Evolutionary conservation across 2,113 vertebrate species (phyloP), one percentile per base, ranked within the genome.

Genomic region (Tachysurus vachellii): DNA sequence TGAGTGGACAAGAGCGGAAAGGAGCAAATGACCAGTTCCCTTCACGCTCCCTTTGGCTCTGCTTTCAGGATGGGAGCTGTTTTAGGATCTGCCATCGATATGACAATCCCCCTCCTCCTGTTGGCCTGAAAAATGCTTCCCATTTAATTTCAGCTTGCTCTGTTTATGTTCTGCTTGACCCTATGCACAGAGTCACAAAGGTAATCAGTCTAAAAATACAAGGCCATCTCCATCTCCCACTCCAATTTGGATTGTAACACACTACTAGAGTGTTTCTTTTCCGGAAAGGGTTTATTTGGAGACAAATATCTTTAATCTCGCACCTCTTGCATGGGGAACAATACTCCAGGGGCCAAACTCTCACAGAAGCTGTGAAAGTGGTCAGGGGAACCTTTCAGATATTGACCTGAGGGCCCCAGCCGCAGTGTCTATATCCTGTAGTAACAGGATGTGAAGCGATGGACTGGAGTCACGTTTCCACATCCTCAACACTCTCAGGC

Each of bases 401-500:
- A 59, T 76, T 91, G 31, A 91, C 88, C 86, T 89, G 85, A 91
- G 92, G 90, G 93, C 91, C 81, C 90, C 83, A 92, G 86, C 88
- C 88, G 66, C 92, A 92, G 93, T 89, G 93, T 94, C 93, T 94
- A 91, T 91, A 91, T 95, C 95, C 93, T 95, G 87, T 93, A 93
- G 92, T 95, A 90, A 92, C 94, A 95, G 92, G 91, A 96, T 94
- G 91, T 89, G 10, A 94, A 89, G 92, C 92, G 89, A 91, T 92
- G 93, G 91, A 85, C 91, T 92, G 82, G 88, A 95, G 94, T 94
- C 94, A 92, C 92, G 88, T 93, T 90, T 94, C 91, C 91, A 93
- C 89, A 91, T 95, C 93, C 94, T 95, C 76, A 90, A 61, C 26
- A 59, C 62, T 84, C 75, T 87, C 75, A 59, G 64, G 50, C 56